These are phyloP conservation scores for Pteronotus mesoamericanus DNA, from an alignment of 2,797 vertebrate species.

Conservation along the genomic window DNA sequence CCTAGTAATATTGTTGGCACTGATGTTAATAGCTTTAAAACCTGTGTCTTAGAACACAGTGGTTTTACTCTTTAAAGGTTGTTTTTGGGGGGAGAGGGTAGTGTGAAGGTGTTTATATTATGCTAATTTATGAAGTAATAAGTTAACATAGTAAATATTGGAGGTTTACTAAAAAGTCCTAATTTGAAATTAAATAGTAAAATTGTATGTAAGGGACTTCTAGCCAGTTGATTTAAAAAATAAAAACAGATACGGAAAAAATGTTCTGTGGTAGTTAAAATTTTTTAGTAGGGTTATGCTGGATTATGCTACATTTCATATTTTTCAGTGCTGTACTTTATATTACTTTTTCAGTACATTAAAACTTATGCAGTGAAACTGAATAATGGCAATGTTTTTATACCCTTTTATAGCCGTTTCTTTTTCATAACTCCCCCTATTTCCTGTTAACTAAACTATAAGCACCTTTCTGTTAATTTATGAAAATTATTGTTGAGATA, in stretches of 20 bases:
- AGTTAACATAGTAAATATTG: constrained; percentile 66
- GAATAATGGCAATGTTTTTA: constrained; percentile 96
- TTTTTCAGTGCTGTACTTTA: constrained; percentile 81
- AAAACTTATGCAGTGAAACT: constrained; percentile 90
- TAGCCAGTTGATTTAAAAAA: constrained; percentile 65
- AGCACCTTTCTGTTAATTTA: constrained; percentile 95
- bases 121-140: constrained; percentile 67
- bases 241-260: constrained; percentile 64
- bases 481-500: constrained; percentile 98
- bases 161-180: constrained; percentile 52
- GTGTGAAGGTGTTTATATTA: constrained; percentile 39
- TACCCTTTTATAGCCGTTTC: constrained; percentile 90
- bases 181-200: constrained; percentile 54
- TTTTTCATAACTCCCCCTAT: constrained; percentile 89
- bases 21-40: constrained; percentile 63
- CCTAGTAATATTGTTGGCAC: constrained; percentile 50
- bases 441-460: constrained; percentile 88
- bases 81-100: constrained; percentile 27
- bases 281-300: constrained; percentile 71
- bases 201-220: constrained; percentile 65
- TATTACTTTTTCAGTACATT: constrained; percentile 89
- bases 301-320: constrained; percentile 83
- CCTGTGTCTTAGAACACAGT: constrained; percentile 55
- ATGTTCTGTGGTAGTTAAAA: constrained; percentile 58
- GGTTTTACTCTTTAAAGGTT: constrained; percentile 61